phyloP scores from a whole-genome alignment of 1,140 invertebrate genomes.

The Cotesia glomerata region DNA sequence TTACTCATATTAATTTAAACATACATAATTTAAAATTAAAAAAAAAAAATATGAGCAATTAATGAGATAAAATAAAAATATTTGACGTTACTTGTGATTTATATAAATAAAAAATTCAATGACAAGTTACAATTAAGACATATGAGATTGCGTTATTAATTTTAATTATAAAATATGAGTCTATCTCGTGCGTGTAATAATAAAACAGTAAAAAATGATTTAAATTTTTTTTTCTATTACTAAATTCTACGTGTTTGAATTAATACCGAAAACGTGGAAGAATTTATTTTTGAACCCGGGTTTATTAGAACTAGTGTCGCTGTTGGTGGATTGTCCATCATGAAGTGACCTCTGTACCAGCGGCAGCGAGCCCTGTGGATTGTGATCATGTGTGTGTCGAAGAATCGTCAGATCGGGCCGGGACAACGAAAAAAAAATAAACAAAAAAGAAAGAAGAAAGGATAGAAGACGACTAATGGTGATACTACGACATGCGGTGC shows the following conservation, averaged over 20 bases:
- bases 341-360: conserved; percentile 57
- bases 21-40: no score
- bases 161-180: not conserved
- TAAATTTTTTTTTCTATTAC: no score
- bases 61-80: no score
- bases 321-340: conserved; percentile 56
- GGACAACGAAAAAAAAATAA: conserved; percentile 42
- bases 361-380: conserved; percentile 55
- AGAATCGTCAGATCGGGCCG: conserved; percentile 57
- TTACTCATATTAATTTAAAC: no score
- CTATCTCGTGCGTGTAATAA: not conserved
- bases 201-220: not conserved
- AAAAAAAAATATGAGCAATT: no score
- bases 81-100: no score
- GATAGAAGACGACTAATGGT: conserved; percentile 61
- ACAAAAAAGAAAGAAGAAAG: conserved; percentile 54
- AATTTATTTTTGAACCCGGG: conserved; percentile 62
- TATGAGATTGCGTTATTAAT: no score
- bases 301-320: conserved; percentile 61
- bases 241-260: conserved; percentile 55
- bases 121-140: no score
- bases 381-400: conserved; percentile 42
- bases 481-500: conserved; percentile 54
- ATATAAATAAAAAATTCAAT: no score
- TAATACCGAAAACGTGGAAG: conserved; percentile 60